Conservation (phyloP, 2,797 vertebrate genomes). For the Sebastes oblongus region DNA sequence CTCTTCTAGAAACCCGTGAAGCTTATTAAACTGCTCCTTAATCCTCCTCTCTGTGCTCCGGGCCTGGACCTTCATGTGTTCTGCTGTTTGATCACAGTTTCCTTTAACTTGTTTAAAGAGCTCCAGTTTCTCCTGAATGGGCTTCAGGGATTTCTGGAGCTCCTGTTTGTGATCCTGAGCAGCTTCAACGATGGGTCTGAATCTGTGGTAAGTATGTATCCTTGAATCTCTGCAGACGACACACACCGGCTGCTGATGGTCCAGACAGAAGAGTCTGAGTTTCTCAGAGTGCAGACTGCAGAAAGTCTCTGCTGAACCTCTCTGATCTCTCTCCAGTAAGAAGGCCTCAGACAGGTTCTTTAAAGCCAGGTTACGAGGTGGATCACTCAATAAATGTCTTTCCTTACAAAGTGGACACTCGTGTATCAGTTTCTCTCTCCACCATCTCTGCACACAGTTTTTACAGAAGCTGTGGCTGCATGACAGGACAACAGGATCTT, state of each 20-base stretch:
- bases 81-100: not conserved
- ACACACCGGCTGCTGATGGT: constrained; percentile 20
- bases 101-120: not conserved
- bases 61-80: not conserved
- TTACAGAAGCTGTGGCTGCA: too few species aligned
- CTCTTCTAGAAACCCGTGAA: too few species aligned
- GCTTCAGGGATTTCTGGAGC: not conserved
- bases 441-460: too few species aligned
- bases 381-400: too few species aligned
- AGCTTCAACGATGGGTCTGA: constrained; percentile 28
- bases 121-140: not conserved
- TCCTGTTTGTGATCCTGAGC: not conserved
- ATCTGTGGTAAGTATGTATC: not conserved
- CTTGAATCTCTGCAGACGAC: constrained; percentile 13
- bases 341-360: too few species aligned
- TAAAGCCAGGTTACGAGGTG: too few species aligned
- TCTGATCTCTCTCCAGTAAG: not conserved
- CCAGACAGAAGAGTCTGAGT: constrained; percentile 14
- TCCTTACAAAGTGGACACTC: too few species aligned
- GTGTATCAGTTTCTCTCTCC: too few species aligned
- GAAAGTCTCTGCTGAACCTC: not conserved
- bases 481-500: too few species aligned
- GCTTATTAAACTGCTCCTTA: too few species aligned
- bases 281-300: too few species aligned
- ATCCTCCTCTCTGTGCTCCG: too few species aligned